Percentiles rank a stretch among this genome's conserved stretches.
These are phyloP conservation scores for Dicaeum eximium DNA, from an alignment of 2,113 vertebrate genomes.

Conservation along the genomic window DNA sequence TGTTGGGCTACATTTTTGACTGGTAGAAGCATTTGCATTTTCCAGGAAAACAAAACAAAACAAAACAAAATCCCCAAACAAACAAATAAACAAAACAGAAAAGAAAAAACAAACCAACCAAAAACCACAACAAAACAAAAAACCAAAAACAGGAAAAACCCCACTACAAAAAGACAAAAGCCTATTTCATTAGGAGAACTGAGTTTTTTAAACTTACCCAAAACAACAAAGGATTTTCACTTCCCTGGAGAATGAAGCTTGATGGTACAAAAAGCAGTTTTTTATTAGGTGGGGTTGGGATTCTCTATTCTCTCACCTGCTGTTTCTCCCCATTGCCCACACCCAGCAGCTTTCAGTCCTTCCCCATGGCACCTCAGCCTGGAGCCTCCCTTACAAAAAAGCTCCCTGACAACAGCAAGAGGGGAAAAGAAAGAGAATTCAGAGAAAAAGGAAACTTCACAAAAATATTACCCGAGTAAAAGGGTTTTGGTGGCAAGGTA, in stretches of 20 bases:
- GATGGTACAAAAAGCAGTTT: neutral
- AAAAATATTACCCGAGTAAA: neutral
- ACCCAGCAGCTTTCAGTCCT: neutral
- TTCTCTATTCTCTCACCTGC: neutral
- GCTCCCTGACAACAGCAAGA: neutral
- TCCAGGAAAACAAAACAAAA: neutral
- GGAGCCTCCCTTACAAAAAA: neutral
- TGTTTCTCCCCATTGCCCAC: neutral
- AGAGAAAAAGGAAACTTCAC: neutral
- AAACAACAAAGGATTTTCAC: neutral
- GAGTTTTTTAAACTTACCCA: neutral
- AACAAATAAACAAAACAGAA: neutral
- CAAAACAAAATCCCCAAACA: neutral
- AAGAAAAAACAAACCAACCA: neutral
- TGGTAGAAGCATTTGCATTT: neutral
- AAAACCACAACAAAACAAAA: neutral
- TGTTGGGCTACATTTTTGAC: neutral
- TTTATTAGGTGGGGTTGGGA: neutral
- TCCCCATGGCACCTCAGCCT: neutral
- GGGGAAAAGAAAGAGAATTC: neutral
- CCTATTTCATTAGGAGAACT: neutral
- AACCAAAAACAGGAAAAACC: accelerated
- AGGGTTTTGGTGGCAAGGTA: neutral
- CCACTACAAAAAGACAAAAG: too few species aligned
- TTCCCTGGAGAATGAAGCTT: neutral